Base-by-base conservation (phyloP, 1,140 invertebrate genomes). In the Augochlora pura region DNA sequence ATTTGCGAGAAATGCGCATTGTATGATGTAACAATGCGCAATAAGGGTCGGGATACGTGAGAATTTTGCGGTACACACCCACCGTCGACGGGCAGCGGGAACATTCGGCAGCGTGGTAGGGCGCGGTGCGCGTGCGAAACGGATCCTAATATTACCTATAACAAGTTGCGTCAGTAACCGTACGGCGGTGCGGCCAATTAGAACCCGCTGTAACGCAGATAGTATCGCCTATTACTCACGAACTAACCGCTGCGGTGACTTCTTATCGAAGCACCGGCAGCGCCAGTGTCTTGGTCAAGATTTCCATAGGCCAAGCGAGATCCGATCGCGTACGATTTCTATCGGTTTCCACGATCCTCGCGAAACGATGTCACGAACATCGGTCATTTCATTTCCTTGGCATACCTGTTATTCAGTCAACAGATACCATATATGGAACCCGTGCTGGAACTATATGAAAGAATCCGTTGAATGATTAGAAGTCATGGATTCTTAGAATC, bases 1-100 rank as follows among this genome's bases (percentile, higher is more conserved):
- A n/a, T n/a, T n/a, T n/a, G n/a, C n/a, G n/a, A n/a, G n/a, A n/a
- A n/a, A n/a, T 46, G 42, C 10, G 42, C 0, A 46, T 46, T 46
- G 2, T 12, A 12, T 0, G 2, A 57, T 57, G 42, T 62, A 49
- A 69, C n/a, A 2, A 16, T 8, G 23, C 5, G 52, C 59, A 16
- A n/a, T 39, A 38, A 4, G 64, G 79, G 65, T 77, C 64, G 14
- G 4, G 59, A 75, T 72, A 80, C 76, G 80, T 69, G 78, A 76
- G 72, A 78, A 80, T 78, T 72, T 60, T 66, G 65, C 9, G 54
- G 66, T 72, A 72, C 68, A 71, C 75, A 46, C 76, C 72, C 46
- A 76, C 66, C 74, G n/a, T 79, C 70, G 38, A 79, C 66, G 49
- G 77, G 16, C 59, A 18, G 60, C 64, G 59, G 76, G 38, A n/a